phyloP scores from a whole-genome alignment of 1,140 invertebrate genomes.

The Drosophila cardini region DNA sequence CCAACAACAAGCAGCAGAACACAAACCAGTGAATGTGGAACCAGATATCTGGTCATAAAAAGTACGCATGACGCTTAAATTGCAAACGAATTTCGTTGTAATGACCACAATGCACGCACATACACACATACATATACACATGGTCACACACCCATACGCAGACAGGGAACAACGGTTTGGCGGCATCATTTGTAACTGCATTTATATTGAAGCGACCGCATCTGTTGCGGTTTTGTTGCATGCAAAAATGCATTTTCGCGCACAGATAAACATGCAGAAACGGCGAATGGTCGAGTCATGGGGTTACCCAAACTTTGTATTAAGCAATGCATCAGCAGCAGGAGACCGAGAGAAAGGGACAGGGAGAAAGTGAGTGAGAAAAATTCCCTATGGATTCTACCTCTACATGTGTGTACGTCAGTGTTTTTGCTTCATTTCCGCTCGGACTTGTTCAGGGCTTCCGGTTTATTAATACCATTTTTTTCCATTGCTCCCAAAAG shows the following conservation, averaged over 20 bases:
- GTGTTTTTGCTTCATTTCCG: slow-evolving; percentile 69
- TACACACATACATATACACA: slow-evolving; percentile 17
- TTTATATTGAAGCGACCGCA: slow-evolving; percentile 83
- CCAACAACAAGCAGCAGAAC: slow-evolving; percentile 46
- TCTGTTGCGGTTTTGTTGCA: slow-evolving; percentile 82
- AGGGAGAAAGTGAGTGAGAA: too few relatives aligned
- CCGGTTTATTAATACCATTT: slow-evolving; percentile 73
- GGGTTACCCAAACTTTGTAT: slow-evolving; percentile 55
- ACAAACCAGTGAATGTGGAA: slow-evolving; percentile 16
- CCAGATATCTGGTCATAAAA: slow-evolving; percentile 61
- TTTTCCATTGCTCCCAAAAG: slow-evolving; percentile 39
- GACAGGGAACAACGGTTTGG: slow-evolving; percentile 23
- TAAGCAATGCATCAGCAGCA: slow-evolving; percentile 45
- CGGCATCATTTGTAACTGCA: slow-evolving; percentile 77
- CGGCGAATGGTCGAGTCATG: slow-evolving; percentile 41
- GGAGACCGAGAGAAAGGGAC: neutral
- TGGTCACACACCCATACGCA: slow-evolving; percentile 6
- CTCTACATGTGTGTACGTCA: slow-evolving; percentile 9
- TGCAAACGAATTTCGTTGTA: slow-evolving; percentile 74
- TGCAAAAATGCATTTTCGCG: slow-evolving; percentile 83
- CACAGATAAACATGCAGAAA: slow-evolving; percentile 72
- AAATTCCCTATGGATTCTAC: neutral
- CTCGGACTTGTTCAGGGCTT: slow-evolving; percentile 59
- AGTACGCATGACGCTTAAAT: slow-evolving; percentile 47
- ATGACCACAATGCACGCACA: slow-evolving; percentile 71